A percentile compares a stretch with the other conserved stretches of the same genome.
These are phyloP conservation scores for Galagoides demidoff DNA, from an alignment of 2,797 vertebrate genomes.

Conservation along the genomic window DNA sequence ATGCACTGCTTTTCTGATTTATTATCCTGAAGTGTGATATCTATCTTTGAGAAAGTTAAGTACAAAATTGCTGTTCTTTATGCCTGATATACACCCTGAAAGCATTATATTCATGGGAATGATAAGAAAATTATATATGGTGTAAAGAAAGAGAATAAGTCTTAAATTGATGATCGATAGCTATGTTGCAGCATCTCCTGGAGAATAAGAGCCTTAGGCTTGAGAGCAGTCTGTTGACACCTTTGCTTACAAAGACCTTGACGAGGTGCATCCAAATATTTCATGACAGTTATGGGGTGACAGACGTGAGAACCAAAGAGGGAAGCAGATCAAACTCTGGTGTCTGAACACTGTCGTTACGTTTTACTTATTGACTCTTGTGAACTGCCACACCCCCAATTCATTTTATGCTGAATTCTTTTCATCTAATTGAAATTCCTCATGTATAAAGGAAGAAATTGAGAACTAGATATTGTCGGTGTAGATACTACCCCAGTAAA, in stretches of 20 bases:
- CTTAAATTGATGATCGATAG: not conserved
- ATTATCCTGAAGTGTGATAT: not conserved
- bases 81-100: not conserved
- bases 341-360: not conserved
- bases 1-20: not conserved
- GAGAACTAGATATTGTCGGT: not conserved
- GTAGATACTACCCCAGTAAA: not conserved
- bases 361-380: not conserved
- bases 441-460: not conserved
- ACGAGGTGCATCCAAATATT: not conserved
- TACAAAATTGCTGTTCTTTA: conserved; percentile 2
- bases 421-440: not conserved
- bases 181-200: not conserved
- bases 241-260: not conserved
- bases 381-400: not conserved
- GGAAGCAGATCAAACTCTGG: not conserved
- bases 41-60: conserved; percentile 29
- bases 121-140: conserved; percentile 23
- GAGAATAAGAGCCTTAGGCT: not conserved
- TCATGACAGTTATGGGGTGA: not conserved
- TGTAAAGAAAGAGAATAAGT: not conserved
- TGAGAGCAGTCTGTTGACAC: no score
- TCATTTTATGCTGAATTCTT: not conserved
- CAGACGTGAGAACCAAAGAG: not conserved
- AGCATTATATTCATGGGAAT: not conserved